Base-by-base conservation (phyloP, 2,113 vertebrate species). In the Glareola pratincola region DNA sequence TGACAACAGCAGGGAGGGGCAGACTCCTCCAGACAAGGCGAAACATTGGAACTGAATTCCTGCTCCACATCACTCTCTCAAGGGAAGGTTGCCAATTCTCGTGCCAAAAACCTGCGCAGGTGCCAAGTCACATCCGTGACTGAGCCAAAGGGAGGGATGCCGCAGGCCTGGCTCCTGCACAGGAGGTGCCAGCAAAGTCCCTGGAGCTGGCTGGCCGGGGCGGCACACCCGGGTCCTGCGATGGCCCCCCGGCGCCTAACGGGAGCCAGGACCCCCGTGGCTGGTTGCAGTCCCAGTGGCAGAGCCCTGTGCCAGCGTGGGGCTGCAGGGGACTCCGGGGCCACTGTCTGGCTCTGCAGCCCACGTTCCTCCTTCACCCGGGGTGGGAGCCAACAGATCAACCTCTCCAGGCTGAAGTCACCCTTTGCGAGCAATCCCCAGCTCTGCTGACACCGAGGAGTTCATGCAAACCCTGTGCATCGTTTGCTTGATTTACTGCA, bases 401-500 rank as follows among this genome's bases (percentile, higher is more conserved):
- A 9, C 10, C 24, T 54, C 36, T 24, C 57, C 4, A 13, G 5
- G 27, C 63, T 48, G 4, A 16, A n/a, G 36, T 9, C 16, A 7
- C 5, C 47, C 57, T 27, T 17, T 18, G 13, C 1, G 13, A 78
- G 45, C 63, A 26, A 32, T 12, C 50, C 41, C 36, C 82, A 53
- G 63, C 80, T 48, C 71, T 45, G 56, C 64, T 16, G 59, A 69
- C 66, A 21, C 14, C 0, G 4, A n/a, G 56, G 11, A 54, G 66
- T n/a, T 22, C 7, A 15, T 4, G 50, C 59, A 75, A 67, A n/a
- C 26, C 1, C 0, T 2, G 26, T 8, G 51, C n/a, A 3, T 5
- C 5, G 2, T 18, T 16, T 6, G 0, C 48, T 34, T 19, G 45
- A 57, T 59, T 53, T 43, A 41, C 63, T 53, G 10, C 43, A 8